A percentile compares a stretch with the other conserved stretches of the same genome.
Evolutionary conservation across 2,113 vertebrate genomes (phyloP).

Genomic region (Paracanthobrama guichenoti): DNA sequence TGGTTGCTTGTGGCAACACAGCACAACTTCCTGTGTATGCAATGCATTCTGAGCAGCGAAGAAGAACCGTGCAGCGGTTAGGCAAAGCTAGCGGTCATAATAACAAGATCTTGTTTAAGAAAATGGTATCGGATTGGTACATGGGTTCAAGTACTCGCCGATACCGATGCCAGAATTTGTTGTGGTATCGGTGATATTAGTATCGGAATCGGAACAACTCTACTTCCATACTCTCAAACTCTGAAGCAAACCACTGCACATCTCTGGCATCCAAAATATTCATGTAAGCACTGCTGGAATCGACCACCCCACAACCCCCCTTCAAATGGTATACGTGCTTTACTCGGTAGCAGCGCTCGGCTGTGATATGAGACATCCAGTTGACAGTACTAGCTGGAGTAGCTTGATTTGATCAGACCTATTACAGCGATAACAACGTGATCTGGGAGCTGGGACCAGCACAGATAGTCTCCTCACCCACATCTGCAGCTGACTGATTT

Average conservation of each 20-base stretch:
- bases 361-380: slow-evolving; percentile 1
- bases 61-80: no score
- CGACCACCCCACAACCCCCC: neutral
- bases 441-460: slow-evolving; percentile 14
- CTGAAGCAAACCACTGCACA: neutral
- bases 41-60: no score
- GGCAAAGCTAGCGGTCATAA: no score
- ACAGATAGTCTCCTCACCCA: neutral
- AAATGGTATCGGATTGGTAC: no score
- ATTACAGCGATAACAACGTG: slow-evolving; percentile 1
- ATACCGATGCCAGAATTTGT: no score
- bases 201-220: no score
- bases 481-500: slow-evolving; percentile 56
- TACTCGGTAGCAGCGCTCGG: neutral
- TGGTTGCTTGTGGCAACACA: no score
- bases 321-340: neutral
- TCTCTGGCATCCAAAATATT: neutral
- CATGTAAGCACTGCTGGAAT: neutral
- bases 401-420: slow-evolving; percentile 34
- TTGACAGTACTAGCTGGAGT: slow-evolving; percentile 16
- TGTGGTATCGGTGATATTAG: no score
- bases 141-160: no score
- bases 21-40: no score
- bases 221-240: neutral
- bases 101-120: no score